Percentiles rank a stretch among this genome's conserved stretches.
These are phyloP conservation scores for Clitarchus hookeri DNA, from an alignment of 2,888 invertebrate species.

Conservation along the genomic window DNA sequence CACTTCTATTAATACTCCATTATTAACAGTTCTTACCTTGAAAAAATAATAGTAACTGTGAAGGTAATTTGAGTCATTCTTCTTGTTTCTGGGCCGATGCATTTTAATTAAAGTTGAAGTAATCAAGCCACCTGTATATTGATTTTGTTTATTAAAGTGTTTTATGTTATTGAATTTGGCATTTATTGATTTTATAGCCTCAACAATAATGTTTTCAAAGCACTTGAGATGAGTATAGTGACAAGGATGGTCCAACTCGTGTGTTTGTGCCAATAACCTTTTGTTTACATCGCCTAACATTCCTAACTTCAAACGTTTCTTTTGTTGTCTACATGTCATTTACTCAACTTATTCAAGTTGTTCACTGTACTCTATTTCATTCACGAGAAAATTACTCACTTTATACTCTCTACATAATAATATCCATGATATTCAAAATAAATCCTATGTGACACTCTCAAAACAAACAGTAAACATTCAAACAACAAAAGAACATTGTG, in stretches of 20 bases:
- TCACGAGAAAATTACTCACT: background rate
- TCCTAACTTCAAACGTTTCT: constrained; percentile 24
- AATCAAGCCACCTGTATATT: background rate
- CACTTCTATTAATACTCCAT: background rate
- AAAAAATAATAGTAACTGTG: background rate
- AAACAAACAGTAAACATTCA: background rate
- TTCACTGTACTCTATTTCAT: background rate
- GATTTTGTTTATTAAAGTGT: background rate
- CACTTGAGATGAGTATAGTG: constrained; percentile 6
- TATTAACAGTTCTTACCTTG: background rate
- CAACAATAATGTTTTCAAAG: background rate
- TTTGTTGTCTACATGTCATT: background rate
- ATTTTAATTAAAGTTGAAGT: background rate
- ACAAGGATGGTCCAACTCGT: background rate
- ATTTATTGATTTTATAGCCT: background rate
- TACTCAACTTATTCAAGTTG: background rate
- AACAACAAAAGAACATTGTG: background rate
- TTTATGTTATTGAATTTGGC: background rate
- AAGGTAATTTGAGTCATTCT: background rate
- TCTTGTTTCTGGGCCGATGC: background rate
- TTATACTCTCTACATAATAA: background rate
- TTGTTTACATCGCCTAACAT: background rate
- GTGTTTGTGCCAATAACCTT: background rate
- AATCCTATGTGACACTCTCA: background rate
- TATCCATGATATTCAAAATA: background rate